Conservation (phyloP, 2,113 vertebrate species). For the Sceloporus tristichus region DNA sequence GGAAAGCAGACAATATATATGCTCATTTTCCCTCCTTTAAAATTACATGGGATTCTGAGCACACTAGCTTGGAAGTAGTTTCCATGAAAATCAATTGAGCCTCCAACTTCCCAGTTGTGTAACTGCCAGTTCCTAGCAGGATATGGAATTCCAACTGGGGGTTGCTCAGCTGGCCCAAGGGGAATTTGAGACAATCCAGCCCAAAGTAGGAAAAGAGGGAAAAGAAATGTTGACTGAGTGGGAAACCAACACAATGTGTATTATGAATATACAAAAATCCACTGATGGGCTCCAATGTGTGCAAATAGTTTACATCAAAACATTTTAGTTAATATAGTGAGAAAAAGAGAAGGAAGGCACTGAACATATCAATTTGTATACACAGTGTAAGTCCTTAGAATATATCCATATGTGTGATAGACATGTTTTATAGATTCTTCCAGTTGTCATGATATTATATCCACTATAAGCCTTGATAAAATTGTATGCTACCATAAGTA, state of each 20-base stretch:
- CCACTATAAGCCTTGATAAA: too few relatives aligned
- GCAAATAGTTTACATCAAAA: neutral
- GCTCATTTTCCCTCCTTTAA: neutral
- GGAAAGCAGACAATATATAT: conserved; percentile 47
- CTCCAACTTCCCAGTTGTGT: neutral
- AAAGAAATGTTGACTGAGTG: neutral
- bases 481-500: too few relatives aligned
- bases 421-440: neutral
- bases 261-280: neutral
- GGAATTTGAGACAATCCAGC: neutral
- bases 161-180: neutral
- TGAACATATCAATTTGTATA: neutral
- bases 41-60: neutral
- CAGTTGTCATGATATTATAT: neutral
- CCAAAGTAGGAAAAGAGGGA: neutral
- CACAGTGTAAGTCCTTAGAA: neutral
- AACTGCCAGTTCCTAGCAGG: neutral
- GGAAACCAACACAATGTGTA: neutral
- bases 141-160: neutral
- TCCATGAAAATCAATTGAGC: neutral
- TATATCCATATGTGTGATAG: neutral
- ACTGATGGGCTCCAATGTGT: neutral
- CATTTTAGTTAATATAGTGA: neutral
- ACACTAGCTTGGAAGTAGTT: conserved; percentile 1
- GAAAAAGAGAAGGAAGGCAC: neutral